phyloP scores from a whole-genome alignment of 2,888 invertebrate species.

The Noctua fimbriata region DNA sequence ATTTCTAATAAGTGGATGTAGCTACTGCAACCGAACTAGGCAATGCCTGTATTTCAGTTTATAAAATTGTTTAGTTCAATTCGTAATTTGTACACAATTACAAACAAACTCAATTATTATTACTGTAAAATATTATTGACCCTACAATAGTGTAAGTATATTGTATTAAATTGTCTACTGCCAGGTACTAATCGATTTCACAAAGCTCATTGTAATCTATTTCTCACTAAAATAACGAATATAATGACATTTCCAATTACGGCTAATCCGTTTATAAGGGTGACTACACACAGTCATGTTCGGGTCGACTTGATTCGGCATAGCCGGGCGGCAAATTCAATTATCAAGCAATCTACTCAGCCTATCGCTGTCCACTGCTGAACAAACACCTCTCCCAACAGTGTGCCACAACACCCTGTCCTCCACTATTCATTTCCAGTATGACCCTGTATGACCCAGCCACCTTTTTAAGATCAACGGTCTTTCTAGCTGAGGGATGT shows the following conservation, averaged over 20 bases:
- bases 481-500: too few species aligned
- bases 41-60: too few species aligned
- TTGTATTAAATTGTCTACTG: slow-evolving; percentile 7
- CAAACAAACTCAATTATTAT: neutral
- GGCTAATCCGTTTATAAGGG: slow-evolving; percentile 31
- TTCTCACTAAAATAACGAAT: slow-evolving; percentile 22
- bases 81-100: neutral
- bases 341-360: too few species aligned
- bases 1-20: too few species aligned
- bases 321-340: neutral
- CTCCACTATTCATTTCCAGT: too few species aligned
- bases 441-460: too few species aligned
- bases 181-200: slow-evolving; percentile 25
- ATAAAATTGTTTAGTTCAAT: neutral
- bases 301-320: too few species aligned
- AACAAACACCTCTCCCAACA: too few species aligned
- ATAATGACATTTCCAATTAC: slow-evolving; percentile 57
- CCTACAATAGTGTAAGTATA: neutral
- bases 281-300: neutral
- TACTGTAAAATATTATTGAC: neutral
- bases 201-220: slow-evolving; percentile 42
- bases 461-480: too few species aligned
- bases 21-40: too few species aligned
- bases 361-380: too few species aligned
- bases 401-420: too few species aligned